Evolutionary conservation across 2,797 vertebrate genomes (phyloP).

Genomic region (Coregonus sp.): DNA sequence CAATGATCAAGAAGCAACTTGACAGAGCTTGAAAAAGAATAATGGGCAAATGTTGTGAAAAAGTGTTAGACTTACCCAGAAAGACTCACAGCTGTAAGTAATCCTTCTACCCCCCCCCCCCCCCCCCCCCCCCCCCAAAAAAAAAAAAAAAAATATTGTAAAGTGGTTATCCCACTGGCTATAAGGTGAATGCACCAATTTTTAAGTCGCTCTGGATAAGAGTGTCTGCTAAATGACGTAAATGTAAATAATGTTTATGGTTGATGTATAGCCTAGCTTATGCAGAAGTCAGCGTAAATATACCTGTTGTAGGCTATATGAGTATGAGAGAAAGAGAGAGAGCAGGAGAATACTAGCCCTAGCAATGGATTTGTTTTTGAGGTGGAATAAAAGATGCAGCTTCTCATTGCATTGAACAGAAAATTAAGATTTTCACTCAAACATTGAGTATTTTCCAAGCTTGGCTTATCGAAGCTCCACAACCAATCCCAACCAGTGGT

Average conservation of each 20-base stretch:
- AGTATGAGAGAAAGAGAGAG: background rate
- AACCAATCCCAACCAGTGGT: conserved; percentile 59
- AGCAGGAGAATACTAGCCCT: background rate
- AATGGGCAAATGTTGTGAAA: too few species aligned
- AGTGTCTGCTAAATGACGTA: too few species aligned
- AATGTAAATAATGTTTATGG: conserved; percentile 27
- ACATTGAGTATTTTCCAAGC: conserved; percentile 53
- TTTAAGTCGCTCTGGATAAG: too few species aligned
- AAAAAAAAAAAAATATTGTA: too few species aligned
- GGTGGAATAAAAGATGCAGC: background rate
- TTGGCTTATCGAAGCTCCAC: conserved; percentile 8
- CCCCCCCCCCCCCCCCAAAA: too few species aligned
- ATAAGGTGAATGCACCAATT: too few species aligned
- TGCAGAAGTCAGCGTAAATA: background rate
- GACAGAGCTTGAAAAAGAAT: too few species aligned
- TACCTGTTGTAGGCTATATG: background rate
- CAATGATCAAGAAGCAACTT: too few species aligned
- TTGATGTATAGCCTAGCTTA: background rate
- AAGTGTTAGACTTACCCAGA: too few species aligned
- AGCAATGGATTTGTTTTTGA: background rate
- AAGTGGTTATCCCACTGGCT: too few species aligned
- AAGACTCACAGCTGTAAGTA: too few species aligned
- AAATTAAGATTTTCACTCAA: conserved; percentile 17
- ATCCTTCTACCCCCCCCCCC: too few species aligned
- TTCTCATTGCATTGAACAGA: background rate